Evolutionary conservation across 2,113 vertebrate genomes (phyloP), one percentile per base, ranked within the genome.

Genomic region (Hippocampus guttulatus): DNA sequence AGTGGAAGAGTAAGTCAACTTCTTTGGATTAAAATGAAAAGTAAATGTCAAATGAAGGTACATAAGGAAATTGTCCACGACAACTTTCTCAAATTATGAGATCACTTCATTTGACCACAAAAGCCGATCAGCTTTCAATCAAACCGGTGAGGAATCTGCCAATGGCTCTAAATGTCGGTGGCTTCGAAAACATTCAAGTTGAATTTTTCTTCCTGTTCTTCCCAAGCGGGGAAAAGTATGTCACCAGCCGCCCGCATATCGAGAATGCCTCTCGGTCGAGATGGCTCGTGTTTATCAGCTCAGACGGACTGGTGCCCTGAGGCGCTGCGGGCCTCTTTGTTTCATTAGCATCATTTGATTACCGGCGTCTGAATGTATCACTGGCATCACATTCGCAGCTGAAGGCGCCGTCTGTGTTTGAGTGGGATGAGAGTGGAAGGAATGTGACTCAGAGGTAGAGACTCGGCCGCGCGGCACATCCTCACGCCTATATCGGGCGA

Each of bases 341-440:
- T 85, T 84, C 68, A 85, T 84, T 81, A 75, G 73, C 70, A 64
- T 83, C 72, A 78, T 75, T 80, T 71, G 78, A 81, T 84, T 73
- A 77, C 43, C 54, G 47, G 60, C 12, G 25, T 75, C 63, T 69
- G 69, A 68, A 75, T 49, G 62, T 67, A 68, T 83, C 71, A 67
- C 64, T 71, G 69, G 77, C 68, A 67, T 72, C 69, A 51, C 40
- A 20, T 67, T 80, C 47, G 45, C 64, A 76, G 74, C 78, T 68
- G 40, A 68, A 75, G 74, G 75, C 49, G 1, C 76, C 7, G 51
- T 77, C 62, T 76, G 40, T n/a, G 70, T 74, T 76, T 71, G 78
- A 77, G 74, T 81, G 72, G 75, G 68, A 77, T 60, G 65, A 70
- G 49, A 43, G 63, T 60, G 74, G 67, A 64, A 71, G 64, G 60